Base-by-base conservation (phyloP, 2,797 vertebrate species). In the Peromyscus aztecus region DNA sequence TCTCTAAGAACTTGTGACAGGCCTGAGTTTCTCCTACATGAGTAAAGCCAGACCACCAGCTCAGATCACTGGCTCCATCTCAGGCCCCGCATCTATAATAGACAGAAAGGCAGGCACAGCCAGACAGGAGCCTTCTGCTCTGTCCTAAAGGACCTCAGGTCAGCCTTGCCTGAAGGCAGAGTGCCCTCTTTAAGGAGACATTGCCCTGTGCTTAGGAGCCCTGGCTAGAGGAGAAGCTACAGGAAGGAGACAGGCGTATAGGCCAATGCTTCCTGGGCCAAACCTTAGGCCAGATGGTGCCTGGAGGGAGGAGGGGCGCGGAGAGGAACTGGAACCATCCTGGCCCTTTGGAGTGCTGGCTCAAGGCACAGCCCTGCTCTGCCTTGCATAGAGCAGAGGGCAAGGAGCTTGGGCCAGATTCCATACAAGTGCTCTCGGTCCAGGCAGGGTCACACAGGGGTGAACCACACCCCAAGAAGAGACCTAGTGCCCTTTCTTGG, bases 251-350 rank as follows among this genome's bases (percentile, higher is more conserved):
- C 67, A 9, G 43, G 73, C 81, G 87, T 17, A 43, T n/a, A 94
- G 76, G 90, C 82, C 8, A 17, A 31, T 49, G 52, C 82, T 90
- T 84, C 92, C 80, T 59, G 67, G 75, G 81, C 93, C 96, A 94
- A 96, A 95, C 73, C 81, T 77, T 21, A 24, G 84, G 57, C 91
- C 96, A 94, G 97, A 96, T 93, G 94, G 94, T 86, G 17, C 46
- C 85, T 3, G 1, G 80, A 75, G 91, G 57, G 86, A 88, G 89
- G 92, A 83, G 82, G 52, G n/a, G 11, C 16, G 83, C 40, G 49
- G 49, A 90, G 77, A 84, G 77, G n/a, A 97, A 59, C 34, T 78
- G 61, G 90, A 94, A 71, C 24, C 40, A 55, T 57, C 52, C 46
- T 65, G 43, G 52, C 80, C 40, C n/a, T 90, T n/a, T 65, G 75